Evolutionary conservation across 2,888 invertebrate genomes (phyloP).

Genomic region (Chaitophorus viminalis): DNA sequence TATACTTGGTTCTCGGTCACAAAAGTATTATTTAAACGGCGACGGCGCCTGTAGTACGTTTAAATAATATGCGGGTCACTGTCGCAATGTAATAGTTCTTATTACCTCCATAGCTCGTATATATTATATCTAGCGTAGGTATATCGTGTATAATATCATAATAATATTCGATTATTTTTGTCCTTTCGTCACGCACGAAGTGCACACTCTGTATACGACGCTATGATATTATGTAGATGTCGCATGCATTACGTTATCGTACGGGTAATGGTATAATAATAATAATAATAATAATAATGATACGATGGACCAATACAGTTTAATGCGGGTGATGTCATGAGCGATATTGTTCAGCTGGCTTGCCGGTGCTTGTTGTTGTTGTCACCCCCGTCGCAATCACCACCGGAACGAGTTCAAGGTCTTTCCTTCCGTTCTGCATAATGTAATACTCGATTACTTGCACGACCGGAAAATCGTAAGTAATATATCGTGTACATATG

Average conservation of each 20-base stretch:
- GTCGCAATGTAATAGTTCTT: too few species aligned
- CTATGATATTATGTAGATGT: too few species aligned
- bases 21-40: too few species aligned
- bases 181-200: slow-evolving; percentile 27
- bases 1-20: too few species aligned
- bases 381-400: slow-evolving; percentile 1
- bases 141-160: too few species aligned
- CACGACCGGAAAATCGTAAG: slow-evolving; percentile 32
- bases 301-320: slow-evolving; percentile 23
- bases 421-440: not conserved
- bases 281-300: slow-evolving; percentile 11
- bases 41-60: too few species aligned
- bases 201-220: not conserved
- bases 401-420: slow-evolving; percentile 48
- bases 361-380: slow-evolving; percentile 20
- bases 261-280: too few species aligned
- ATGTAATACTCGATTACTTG: not conserved
- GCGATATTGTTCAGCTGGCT: not conserved
- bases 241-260: not conserved
- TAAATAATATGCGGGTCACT: too few species aligned
- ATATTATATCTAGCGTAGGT: not conserved
- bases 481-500: not conserved
- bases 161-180: not conserved
- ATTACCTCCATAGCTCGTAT: too few species aligned
- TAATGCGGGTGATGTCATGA: slow-evolving; percentile 4